Percentiles rank a stretch among this genome's conserved stretches.
Evolutionary conservation across 2,113 vertebrate genomes (phyloP).

Genomic region (Charadrius vociferus): DNA sequence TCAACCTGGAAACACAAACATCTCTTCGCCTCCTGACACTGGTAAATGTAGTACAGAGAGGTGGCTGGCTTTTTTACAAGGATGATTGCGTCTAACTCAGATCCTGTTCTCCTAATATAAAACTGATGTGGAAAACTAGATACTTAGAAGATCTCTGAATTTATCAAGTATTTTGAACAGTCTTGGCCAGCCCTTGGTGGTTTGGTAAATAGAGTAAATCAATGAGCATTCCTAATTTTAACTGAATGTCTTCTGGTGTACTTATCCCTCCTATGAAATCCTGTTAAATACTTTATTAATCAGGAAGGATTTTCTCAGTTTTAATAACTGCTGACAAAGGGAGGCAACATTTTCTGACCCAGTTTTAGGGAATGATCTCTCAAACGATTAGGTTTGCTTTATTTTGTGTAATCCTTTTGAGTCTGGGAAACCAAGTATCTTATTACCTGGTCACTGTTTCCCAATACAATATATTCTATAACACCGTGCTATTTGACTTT

Average conservation of each 20-base stretch:
- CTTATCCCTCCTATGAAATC: background rate
- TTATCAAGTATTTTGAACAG: background rate
- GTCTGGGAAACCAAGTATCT: background rate
- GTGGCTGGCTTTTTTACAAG: background rate
- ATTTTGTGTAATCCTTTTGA: background rate
- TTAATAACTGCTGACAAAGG: background rate
- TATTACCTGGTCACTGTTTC: background rate
- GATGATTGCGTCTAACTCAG: background rate
- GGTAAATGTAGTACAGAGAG: background rate
- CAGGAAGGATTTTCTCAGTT: background rate
- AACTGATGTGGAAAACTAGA: background rate
- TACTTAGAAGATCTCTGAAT: background rate
- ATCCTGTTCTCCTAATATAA: background rate
- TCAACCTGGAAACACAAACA: background rate
- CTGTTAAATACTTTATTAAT: background rate
- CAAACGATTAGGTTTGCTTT: conserved; percentile 10
- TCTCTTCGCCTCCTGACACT: background rate
- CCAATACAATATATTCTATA: background rate
- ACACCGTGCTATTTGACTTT: background rate
- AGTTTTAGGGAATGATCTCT: background rate
- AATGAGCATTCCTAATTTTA: background rate
- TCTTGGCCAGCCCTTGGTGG: background rate
- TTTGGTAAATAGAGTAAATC: background rate
- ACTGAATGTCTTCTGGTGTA: background rate
- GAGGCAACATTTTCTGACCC: background rate